These are phyloP conservation scores for Limulus polyphemus DNA, from an alignment of 2,888 invertebrate species.

Conservation along the genomic window DNA sequence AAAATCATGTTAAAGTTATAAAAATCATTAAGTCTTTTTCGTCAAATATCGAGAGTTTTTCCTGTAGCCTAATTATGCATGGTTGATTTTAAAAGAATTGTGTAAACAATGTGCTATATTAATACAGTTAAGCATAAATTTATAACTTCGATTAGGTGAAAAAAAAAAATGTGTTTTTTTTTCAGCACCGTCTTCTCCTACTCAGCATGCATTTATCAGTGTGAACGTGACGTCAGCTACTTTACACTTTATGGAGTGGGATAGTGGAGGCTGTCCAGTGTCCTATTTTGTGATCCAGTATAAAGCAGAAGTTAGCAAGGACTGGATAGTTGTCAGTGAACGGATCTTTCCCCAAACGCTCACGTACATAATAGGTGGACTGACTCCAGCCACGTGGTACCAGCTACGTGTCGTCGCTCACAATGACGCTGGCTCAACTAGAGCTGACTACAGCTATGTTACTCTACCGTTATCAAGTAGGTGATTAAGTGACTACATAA, in stretches of 20 bases:
- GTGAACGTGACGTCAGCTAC: slow-evolving; percentile 34
- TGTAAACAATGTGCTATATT: no score
- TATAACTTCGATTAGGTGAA: no score
- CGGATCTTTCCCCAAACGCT: slow-evolving; percentile 30
- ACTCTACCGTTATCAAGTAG: slow-evolving; percentile 32
- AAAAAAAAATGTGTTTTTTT: slow-evolving; percentile 1
- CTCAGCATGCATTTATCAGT: slow-evolving; percentile 23
- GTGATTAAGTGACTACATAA: no score
- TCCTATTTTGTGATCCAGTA: slow-evolving; percentile 32
- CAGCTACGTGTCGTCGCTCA: slow-evolving; percentile 46
- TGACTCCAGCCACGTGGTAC: slow-evolving; percentile 34
- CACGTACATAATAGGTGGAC: slow-evolving; percentile 20
- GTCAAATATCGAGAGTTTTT: no score
- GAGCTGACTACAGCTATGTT: slow-evolving; percentile 46
- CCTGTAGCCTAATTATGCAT: no score
- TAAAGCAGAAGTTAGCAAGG: slow-evolving; percentile 29
- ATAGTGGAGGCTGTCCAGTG: slow-evolving; percentile 35
- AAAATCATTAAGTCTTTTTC: no score
- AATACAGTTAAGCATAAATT: no score
- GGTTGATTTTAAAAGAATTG: no score
- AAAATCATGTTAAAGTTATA: no score
- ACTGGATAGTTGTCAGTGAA: slow-evolving; percentile 25
- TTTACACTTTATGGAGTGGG: slow-evolving; percentile 35
- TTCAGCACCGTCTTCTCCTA: slow-evolving; percentile 35
- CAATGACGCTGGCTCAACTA: slow-evolving; percentile 51